Evolutionary conservation across 2,113 vertebrate genomes (phyloP).

Genomic region (Tachysurus vachellii): DNA sequence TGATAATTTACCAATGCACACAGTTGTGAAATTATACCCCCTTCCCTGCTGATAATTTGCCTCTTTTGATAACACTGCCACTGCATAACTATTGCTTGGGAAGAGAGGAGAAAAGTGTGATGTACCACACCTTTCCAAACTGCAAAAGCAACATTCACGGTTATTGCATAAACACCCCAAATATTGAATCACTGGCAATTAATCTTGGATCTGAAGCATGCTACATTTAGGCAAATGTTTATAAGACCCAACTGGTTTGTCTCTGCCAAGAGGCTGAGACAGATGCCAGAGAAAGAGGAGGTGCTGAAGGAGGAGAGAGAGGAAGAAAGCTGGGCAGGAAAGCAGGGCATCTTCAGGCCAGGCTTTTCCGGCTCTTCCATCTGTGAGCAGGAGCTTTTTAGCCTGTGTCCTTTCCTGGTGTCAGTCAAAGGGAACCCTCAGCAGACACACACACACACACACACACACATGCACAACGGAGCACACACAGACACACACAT

Average conservation of each 20-base stretch:
- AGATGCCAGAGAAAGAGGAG: slow-evolving; percentile 46
- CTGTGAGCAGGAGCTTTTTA: slow-evolving; percentile 60
- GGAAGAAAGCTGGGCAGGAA: slow-evolving; percentile 28
- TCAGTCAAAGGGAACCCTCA: slow-evolving; percentile 39
- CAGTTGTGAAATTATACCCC: slow-evolving; percentile 52
- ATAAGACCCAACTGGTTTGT: slow-evolving; percentile 60
- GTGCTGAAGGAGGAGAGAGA: slow-evolving; percentile 37
- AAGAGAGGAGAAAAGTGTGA: slow-evolving; percentile 34
- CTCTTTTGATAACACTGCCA: slow-evolving; percentile 47
- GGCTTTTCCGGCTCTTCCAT: slow-evolving; percentile 55
- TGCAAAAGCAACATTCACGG: slow-evolving; percentile 48
- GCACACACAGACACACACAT: neutral
- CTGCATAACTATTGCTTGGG: slow-evolving; percentile 38
- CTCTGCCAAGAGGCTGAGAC: slow-evolving; percentile 65
- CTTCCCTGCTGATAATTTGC: slow-evolving; percentile 52
- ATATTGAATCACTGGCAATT: slow-evolving; percentile 69
- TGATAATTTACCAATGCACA: slow-evolving; percentile 46
- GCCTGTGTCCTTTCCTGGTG: slow-evolving; percentile 54
- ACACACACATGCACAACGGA: neutral
- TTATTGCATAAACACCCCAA: slow-evolving; percentile 58
- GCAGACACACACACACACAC: slow-evolving; percentile 23
- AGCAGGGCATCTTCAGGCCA: slow-evolving; percentile 52
- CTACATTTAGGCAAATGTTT: slow-evolving; percentile 70
- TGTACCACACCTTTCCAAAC: slow-evolving; percentile 49
- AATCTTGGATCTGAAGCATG: slow-evolving; percentile 65